Base-by-base conservation (phyloP, 92 coral and sea anemone species). In the Virgularia gustaviana region DNA sequence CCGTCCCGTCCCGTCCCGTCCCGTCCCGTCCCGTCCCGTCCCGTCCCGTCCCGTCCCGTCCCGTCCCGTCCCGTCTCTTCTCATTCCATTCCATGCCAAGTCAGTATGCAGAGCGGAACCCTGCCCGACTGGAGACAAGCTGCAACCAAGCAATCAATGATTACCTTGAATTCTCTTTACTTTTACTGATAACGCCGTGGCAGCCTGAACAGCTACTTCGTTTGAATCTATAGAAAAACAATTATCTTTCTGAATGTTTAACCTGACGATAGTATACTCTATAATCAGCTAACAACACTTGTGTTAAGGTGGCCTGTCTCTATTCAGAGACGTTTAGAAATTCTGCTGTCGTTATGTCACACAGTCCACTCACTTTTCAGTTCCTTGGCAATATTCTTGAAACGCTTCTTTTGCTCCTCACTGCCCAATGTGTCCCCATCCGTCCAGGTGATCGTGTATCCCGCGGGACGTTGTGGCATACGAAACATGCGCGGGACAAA, bases 381-480 rank as follows among this genome's bases (percentile, higher is more conserved):
- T 76, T 84, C 90, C 56, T 73, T 86, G n/a, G 85, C 83, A 57
- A 92, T 59, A 34, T 82, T 73, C 81, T 87, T 86, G 16, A 49
- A 49, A 4, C 64, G 63, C 51, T 76, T 75, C 36, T 79, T 80
- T 52, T 64, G 86, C 1, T 82, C 64, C 61, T 67, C 73, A 35
- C 62, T 64, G 60, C 81, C 56, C 68, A 75, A 53, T 8, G 77
- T 49, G 41, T 75, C 76, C 44, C 65, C 75, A 65, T 63, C 63
- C 6, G 75, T 83, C 98, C 98, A 92, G 49, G 78, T 82, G 45
- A 92, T 84, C 0, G 83, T 78, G 29, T 84, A 78, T 1, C 98
- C 98, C 4, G 94, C 92, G n/a, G 90, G 88, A 20, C 98, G 81
- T 20, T 72, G 27, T 0, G 98, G 98, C 18, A 56, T 57, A 25